These are phyloP conservation scores for Micrastur ruficollis DNA, from an alignment of 2,797 vertebrate genomes.

Conservation along the genomic window DNA sequence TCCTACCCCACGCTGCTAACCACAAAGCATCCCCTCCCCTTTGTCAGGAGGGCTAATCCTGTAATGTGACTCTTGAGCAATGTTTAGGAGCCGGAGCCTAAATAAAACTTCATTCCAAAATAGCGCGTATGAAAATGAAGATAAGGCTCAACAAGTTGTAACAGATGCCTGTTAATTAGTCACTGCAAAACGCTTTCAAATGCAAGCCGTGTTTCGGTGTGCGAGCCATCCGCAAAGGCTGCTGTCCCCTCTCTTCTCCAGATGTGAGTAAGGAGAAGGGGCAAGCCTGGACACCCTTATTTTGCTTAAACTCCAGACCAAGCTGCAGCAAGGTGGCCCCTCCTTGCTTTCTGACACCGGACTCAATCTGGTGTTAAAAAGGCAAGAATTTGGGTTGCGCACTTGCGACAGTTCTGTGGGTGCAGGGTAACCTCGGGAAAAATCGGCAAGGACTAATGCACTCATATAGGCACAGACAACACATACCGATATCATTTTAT, in stretches of 20 bases:
- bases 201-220: background rate
- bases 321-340: background rate
- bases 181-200: constrained; percentile 32
- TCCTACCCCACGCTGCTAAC: background rate
- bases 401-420: background rate
- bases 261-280: background rate
- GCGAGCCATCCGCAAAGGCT: background rate
- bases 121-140: constrained; percentile 56
- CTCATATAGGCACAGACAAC: background rate
- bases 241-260: background rate
- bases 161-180: constrained; percentile 68
- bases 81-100: constrained; percentile 1
- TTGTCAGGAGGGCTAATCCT: constrained; percentile 53
- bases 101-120: constrained; percentile 69
- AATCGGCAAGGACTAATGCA: background rate
- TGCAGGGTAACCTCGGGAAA: background rate
- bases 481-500: background rate
- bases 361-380: background rate
- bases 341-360: background rate
- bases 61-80: constrained; percentile 67
- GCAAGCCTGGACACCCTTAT: background rate
- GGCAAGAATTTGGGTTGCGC: background rate
- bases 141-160: constrained; percentile 69
- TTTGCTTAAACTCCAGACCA: background rate
- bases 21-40: constrained; percentile 50